Conservation (phyloP, 2,797 vertebrate genomes). For the Paratrypauchen microcephalus region DNA sequence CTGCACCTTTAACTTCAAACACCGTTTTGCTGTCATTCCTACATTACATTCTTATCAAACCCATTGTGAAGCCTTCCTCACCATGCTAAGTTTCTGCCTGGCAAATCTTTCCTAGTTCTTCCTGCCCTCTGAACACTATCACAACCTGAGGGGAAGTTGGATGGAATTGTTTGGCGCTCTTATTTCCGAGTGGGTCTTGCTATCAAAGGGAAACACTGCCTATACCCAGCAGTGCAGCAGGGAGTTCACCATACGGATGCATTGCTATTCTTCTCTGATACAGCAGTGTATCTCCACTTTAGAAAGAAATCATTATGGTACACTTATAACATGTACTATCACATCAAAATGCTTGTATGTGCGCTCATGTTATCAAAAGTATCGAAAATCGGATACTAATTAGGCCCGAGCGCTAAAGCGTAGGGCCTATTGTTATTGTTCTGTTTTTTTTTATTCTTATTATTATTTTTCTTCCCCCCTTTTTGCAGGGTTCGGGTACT, state of each 20-base stretch:
- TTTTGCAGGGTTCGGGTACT: too few species aligned
- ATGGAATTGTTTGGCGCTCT: slow-evolving; percentile 45
- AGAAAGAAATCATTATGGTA: slow-evolving; percentile 43
- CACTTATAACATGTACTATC: slow-evolving; percentile 27
- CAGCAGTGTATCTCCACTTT: slow-evolving; percentile 43
- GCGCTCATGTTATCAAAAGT: slow-evolving; percentile 14
- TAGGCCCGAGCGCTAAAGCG: too few species aligned
- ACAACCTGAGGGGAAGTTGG: slow-evolving; percentile 47
- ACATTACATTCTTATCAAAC: slow-evolving; percentile 47
- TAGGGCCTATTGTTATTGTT: too few species aligned
- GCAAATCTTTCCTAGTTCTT: slow-evolving; percentile 41
- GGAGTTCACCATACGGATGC: slow-evolving; percentile 46
- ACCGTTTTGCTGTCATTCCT: slow-evolving; percentile 29
- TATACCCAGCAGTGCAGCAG: slow-evolving; percentile 34
- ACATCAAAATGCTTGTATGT: slow-evolving; percentile 52
- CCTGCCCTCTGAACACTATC: slow-evolving; percentile 45
- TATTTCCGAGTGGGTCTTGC: slow-evolving; percentile 43
- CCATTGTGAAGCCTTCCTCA: slow-evolving; percentile 41
- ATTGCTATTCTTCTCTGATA: slow-evolving; percentile 51
- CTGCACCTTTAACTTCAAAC: not conserved
- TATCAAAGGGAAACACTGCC: slow-evolving; percentile 57
- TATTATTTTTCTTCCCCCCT: too few species aligned
- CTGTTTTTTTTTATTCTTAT: too few species aligned
- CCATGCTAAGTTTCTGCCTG: slow-evolving; percentile 9
- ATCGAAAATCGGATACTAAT: too few species aligned